phyloP scores from a whole-genome alignment of 2,113 vertebrate species.

The Lipotes vexillifer region DNA sequence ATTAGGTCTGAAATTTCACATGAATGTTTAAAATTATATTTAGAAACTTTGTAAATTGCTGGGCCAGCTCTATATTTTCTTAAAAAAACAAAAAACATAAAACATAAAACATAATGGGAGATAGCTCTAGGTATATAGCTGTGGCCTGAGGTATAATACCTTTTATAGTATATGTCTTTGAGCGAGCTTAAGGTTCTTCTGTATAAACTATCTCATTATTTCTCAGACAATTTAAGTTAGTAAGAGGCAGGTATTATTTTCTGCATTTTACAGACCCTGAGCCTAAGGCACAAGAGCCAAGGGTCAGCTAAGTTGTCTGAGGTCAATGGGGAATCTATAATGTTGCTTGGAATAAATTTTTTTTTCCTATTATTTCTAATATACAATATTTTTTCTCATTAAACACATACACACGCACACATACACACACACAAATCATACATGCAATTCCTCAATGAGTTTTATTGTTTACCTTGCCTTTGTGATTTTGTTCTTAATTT shows the following conservation, averaged over 20 bases:
- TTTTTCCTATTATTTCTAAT: neutral
- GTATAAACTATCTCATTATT: constrained; percentile 55
- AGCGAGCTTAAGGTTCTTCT: constrained; percentile 62
- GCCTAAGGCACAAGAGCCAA: constrained; percentile 1
- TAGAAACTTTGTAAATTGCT: neutral
- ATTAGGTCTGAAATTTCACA: neutral
- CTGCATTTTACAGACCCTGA: constrained; percentile 4
- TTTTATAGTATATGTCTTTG: constrained; percentile 65
- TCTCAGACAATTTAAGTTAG: constrained; percentile 37
- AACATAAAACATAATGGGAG: neutral
- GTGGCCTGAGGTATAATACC: constrained; percentile 46
- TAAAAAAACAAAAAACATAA: neutral
- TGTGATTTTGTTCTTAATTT: neutral
- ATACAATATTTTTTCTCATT: neutral
- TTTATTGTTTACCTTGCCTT: neutral
- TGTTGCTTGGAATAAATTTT: neutral
- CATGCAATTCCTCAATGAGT: neutral
- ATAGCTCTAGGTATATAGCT: constrained; percentile 3
- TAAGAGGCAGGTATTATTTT: constrained; percentile 2
- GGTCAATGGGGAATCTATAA: neutral
- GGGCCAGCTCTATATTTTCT: neutral
- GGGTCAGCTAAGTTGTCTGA: constrained; percentile 9
- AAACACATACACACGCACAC: neutral
- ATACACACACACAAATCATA: neutral
- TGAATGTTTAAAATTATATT: neutral